These are phyloP conservation scores for Ptyas mucosa DNA, from an alignment of 2,113 vertebrate species.

Conservation along the genomic window DNA sequence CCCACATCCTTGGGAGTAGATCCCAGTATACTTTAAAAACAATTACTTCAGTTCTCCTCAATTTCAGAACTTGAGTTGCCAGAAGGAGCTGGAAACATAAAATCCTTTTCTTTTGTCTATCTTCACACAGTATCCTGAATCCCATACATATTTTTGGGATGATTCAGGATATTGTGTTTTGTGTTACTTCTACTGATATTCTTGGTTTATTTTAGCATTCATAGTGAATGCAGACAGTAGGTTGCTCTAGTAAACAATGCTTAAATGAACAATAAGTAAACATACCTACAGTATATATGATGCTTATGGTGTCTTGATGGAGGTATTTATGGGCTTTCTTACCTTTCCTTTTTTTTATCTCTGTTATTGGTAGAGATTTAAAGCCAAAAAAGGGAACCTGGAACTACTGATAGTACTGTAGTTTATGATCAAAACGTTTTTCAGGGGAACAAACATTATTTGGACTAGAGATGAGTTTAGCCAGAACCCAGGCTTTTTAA, in stretches of 20 bases:
- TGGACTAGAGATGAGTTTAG: background rate
- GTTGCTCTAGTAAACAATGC: background rate
- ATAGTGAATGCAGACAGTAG: background rate
- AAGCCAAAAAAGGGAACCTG: background rate
- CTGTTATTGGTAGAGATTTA: background rate
- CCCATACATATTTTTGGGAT: background rate
- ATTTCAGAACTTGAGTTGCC: background rate
- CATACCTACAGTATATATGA: background rate
- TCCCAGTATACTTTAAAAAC: too few species aligned
- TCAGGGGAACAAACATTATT: background rate
- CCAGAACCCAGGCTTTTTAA: background rate
- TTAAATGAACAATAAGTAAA: background rate
- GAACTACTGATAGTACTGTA: background rate
- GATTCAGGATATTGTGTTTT: background rate
- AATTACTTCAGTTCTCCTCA: background rate
- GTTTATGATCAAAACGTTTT: background rate
- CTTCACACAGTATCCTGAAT: background rate
- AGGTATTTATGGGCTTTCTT: background rate
- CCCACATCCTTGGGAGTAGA: background rate
- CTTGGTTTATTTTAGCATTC: background rate
- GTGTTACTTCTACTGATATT: background rate
- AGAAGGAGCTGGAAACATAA: background rate
- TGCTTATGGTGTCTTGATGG: background rate
- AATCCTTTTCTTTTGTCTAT: background rate
- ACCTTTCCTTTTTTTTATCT: background rate